Conservation (phyloP, 2,797 vertebrate genomes). For the Peromyscus melanophrys region DNA sequence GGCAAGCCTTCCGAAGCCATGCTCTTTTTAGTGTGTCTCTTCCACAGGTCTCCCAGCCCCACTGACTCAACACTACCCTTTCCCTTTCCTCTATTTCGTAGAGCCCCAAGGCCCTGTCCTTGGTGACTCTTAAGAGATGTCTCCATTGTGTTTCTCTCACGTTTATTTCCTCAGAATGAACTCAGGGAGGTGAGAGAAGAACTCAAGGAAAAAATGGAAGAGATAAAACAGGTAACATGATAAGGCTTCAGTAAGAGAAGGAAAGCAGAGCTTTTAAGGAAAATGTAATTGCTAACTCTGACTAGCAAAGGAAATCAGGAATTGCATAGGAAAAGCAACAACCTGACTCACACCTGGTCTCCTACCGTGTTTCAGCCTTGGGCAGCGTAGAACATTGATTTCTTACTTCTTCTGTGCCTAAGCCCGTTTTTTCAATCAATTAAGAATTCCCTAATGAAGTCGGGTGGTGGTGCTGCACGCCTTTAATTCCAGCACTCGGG, state of each 20-base stretch:
- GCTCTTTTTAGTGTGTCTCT: background rate
- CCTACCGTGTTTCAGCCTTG: background rate
- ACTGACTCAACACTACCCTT: background rate
- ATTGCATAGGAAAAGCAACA: background rate
- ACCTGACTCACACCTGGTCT: too few relatives aligned
- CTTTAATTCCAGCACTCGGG: too few relatives aligned
- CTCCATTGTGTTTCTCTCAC: background rate
- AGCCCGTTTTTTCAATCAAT: background rate
- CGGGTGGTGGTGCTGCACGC: too few relatives aligned
- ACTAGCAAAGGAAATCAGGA: background rate
- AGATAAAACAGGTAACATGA: conserved; percentile 81
- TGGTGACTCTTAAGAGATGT: background rate
- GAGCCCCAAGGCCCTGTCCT: background rate
- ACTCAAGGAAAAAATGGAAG: conserved; percentile 84
- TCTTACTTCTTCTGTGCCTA: background rate
- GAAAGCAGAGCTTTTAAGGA: background rate
- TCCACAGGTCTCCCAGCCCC: fast-evolving
- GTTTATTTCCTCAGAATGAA: conserved; percentile 78
- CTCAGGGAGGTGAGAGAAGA: conserved; percentile 82
- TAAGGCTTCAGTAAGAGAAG: background rate
- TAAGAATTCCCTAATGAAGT: background rate
- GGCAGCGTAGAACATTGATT: background rate
- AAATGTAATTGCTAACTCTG: background rate
- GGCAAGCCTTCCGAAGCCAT: too few relatives aligned
- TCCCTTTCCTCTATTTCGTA: background rate